Conservation (phyloP, 2,888 invertebrate genomes). For the Calameuta pallipes region DNA sequence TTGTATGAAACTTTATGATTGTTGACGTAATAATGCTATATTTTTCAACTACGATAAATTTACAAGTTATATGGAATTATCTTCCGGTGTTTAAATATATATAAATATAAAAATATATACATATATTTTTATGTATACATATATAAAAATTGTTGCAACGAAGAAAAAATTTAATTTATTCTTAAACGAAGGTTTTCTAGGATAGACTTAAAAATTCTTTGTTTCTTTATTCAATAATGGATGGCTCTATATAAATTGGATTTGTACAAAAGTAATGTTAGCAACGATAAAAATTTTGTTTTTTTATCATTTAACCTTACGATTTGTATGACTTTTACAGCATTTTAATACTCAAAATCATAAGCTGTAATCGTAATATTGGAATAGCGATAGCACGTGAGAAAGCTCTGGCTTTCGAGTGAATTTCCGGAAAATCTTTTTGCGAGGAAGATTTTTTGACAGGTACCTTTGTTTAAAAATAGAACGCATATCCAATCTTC, state of each 20-base stretch:
- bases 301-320: background rate
- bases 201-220: background rate
- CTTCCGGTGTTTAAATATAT: constrained; percentile 11
- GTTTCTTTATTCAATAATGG: background rate
- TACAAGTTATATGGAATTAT: background rate
- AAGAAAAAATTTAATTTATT: background rate
- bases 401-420: background rate
- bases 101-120: constrained; percentile 4
- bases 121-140: constrained; percentile 9
- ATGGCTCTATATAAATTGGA: constrained; percentile 18
- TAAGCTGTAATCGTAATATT: background rate
- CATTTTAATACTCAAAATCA: background rate
- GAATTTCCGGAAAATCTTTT: background rate
- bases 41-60: constrained; percentile 7
- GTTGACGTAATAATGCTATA: constrained; percentile 1
- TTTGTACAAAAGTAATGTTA: constrained; percentile 11
- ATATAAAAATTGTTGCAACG: constrained; percentile 1
- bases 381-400: background rate
- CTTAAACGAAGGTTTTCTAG: background rate
- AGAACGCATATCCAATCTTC: background rate
- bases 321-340: background rate
- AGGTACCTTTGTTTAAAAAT: background rate
- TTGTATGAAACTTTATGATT: constrained; percentile 4
- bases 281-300: background rate
- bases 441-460: background rate